Evolutionary conservation across 53 echinoderm and acorn worm species (phyloP).

Genomic region (Echinometra lucunter): DNA sequence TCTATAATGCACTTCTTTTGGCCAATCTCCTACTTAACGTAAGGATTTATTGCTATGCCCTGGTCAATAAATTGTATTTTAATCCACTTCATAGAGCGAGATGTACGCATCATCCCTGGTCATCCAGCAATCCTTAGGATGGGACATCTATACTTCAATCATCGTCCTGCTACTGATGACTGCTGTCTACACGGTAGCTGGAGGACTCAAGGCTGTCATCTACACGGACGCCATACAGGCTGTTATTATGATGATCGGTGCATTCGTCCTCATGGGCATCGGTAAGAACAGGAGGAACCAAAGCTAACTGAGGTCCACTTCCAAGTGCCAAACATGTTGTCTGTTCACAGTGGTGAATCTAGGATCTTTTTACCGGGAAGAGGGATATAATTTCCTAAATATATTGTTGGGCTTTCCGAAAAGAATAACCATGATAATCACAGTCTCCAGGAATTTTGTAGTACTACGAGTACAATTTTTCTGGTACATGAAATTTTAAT

Average conservation of each 20-base stretch:
- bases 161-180: slow-evolving; percentile 76
- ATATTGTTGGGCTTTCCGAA: too few species aligned
- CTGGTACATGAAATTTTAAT: too few species aligned
- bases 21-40: too few species aligned
- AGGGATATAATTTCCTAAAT: not conserved
- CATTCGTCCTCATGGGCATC: slow-evolving; percentile 72
- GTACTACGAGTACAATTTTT: too few species aligned
- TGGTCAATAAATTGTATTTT: not conserved
- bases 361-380: not conserved
- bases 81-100: slow-evolving; percentile 65
- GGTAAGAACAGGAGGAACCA: slow-evolving; percentile 21
- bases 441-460: too few species aligned
- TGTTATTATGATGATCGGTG: slow-evolving; percentile 78
- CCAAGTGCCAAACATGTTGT: not conserved
- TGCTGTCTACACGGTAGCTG: slow-evolving; percentile 80
- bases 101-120: slow-evolving; percentile 84
- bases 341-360: not conserved
- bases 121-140: slow-evolving; percentile 82
- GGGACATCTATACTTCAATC: slow-evolving; percentile 76
- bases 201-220: slow-evolving; percentile 67
- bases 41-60: not conserved
- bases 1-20: too few species aligned
- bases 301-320: not conserved
- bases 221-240: slow-evolving; percentile 85
- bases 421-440: too few species aligned